These are phyloP conservation scores for Adrianichthys oophorus DNA, from an alignment of 2,797 vertebrate species.

Conservation along the genomic window DNA sequence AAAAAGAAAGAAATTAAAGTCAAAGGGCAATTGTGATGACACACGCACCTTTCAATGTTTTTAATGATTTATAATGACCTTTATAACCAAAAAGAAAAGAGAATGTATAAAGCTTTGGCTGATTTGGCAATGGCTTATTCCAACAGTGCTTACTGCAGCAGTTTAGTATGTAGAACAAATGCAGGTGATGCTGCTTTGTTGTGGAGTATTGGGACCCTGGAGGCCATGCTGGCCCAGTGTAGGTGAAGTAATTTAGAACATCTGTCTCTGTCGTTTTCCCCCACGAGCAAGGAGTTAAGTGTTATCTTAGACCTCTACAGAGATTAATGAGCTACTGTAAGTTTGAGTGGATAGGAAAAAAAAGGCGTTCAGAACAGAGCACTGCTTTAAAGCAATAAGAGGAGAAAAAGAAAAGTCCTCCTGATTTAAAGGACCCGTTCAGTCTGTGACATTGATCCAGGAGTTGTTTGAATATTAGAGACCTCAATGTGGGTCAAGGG, in stretches of 20 bases:
- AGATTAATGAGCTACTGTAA: slow-evolving; percentile 50
- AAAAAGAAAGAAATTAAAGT: too few relatives aligned
- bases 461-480: slow-evolving; percentile 42
- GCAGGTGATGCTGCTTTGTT: slow-evolving; percentile 29
- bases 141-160: slow-evolving; percentile 4
- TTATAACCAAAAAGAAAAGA: too few relatives aligned
- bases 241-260: slow-evolving; percentile 63
- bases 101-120: too few relatives aligned
- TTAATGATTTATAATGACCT: too few relatives aligned
- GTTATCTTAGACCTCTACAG: slow-evolving; percentile 41
- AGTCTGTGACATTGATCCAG: slow-evolving; percentile 47
- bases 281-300: slow-evolving; percentile 49
- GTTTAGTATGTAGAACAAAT: slow-evolving; percentile 6
- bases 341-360: slow-evolving; percentile 21
- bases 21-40: too few relatives aligned
- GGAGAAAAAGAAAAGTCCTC: slow-evolving; percentile 17
- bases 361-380: background rate
- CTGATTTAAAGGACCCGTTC: slow-evolving; percentile 31
- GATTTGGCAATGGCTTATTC: too few relatives aligned
- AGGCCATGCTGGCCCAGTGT: slow-evolving; percentile 30
- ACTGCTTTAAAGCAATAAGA: background rate
- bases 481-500: slow-evolving; percentile 56
- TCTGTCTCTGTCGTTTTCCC: slow-evolving; percentile 64
- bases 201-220: slow-evolving; percentile 40
- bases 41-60: too few relatives aligned